Percentiles rank a stretch among this genome's conserved stretches.
Evolutionary conservation across 2,113 vertebrate genomes (phyloP).

Genomic region (Rallus limicola): DNA sequence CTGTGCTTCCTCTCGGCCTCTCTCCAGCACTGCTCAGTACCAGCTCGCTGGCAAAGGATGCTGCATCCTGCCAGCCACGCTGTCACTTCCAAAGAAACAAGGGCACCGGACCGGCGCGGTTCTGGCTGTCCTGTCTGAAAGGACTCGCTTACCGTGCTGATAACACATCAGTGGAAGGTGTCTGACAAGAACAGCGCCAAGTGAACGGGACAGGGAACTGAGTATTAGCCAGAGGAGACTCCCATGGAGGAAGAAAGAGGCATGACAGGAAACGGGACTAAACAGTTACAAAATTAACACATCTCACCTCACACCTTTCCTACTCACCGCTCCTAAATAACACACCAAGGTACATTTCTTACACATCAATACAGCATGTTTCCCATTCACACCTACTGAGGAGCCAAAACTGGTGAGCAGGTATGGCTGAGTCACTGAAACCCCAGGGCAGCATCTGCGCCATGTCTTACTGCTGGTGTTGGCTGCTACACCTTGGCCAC

Average conservation of each 20-base stretch:
- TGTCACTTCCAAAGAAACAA: neutral
- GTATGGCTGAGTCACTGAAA: rapidly evolving
- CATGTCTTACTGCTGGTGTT: rapidly evolving
- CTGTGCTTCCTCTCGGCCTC: neutral
- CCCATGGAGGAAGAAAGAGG: neutral
- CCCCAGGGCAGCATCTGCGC: neutral
- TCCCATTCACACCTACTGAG: neutral
- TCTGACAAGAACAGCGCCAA: neutral
- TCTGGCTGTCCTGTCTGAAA: neutral
- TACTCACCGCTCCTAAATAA: neutral
- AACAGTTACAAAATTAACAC: neutral
- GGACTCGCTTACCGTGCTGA: neutral
- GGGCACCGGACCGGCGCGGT: neutral
- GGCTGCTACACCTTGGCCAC: neutral
- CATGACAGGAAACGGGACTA: neutral
- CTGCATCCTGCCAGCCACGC: neutral
- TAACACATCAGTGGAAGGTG: neutral
- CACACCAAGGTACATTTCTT: no score
- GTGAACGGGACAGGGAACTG: neutral
- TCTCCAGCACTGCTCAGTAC: neutral
- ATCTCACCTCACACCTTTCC: neutral
- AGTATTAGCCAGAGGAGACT: neutral
- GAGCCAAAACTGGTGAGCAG: rapidly evolving
- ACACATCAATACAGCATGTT: neutral
- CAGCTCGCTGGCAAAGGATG: neutral